These are phyloP conservation scores for Bacillus rossius DNA, from an alignment of 1,140 invertebrate genomes.

Conservation along the genomic window DNA sequence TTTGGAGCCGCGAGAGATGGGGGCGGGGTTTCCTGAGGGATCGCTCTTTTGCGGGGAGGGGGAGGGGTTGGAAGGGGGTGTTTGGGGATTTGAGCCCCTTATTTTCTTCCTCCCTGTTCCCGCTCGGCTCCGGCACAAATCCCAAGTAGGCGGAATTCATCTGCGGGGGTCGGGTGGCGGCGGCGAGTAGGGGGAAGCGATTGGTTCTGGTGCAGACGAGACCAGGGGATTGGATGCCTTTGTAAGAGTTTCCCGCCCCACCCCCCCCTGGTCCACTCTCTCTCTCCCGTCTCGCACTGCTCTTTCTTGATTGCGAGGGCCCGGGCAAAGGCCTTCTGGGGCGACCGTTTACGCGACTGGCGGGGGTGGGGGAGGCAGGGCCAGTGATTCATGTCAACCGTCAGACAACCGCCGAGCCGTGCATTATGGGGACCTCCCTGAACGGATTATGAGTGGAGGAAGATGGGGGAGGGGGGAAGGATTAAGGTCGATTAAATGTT, in stretches of 20 bases:
- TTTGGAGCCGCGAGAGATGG: background rate
- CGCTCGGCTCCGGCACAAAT: background rate
- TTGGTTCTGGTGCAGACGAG: slow-evolving; percentile 5
- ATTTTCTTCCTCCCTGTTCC: background rate
- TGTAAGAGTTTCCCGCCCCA: background rate
- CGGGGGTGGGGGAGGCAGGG: background rate
- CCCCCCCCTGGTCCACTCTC: too few species aligned
- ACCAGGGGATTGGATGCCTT: slow-evolving; percentile 9
- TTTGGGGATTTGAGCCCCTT: background rate
- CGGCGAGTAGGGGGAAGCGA: background rate
- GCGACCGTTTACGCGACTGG: background rate
- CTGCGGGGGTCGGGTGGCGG: slow-evolving; percentile 6
- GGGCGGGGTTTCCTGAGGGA: too few species aligned
- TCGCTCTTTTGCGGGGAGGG: too few species aligned
- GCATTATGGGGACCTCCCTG: background rate
- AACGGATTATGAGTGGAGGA: slow-evolving; percentile 3
- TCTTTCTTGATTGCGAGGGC: background rate
- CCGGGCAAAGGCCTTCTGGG: background rate
- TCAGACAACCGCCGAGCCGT: slow-evolving; percentile 2
- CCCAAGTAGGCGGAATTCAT: slow-evolving; percentile 10
- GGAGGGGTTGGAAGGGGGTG: too few species aligned
- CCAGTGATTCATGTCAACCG: slow-evolving; percentile 10
- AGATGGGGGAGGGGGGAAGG: background rate
- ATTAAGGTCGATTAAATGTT: slow-evolving; percentile 9
- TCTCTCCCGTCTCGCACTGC: background rate